A percentile compares a stretch with the other conserved stretches of the same genome.
phyloP scores from a whole-genome alignment of 30 jellyfish, hydroid and myxozoan genomes.

The Cassiopea andromeda region DNA sequence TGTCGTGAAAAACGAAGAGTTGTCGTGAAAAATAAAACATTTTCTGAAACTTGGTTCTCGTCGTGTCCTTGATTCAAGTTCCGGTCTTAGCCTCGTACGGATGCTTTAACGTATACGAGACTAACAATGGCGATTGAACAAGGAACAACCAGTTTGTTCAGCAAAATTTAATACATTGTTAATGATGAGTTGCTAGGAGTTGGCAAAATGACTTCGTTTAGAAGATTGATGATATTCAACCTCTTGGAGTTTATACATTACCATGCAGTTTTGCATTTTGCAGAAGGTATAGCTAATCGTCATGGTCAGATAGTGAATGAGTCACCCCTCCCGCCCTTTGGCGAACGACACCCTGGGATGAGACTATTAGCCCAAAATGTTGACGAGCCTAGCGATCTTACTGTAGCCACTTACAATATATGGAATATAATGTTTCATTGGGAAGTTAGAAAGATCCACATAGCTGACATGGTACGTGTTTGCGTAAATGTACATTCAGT shows the following conservation, averaged over 20 bases:
- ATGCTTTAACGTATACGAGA: background rate
- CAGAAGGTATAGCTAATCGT: background rate
- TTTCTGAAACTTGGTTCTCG: no score
- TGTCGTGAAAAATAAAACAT: no score
- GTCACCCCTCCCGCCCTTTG: background rate
- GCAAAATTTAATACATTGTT: background rate
- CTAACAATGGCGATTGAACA: background rate
- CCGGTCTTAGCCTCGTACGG: background rate
- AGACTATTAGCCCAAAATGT: constrained; percentile 2
- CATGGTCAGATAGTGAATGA: background rate
- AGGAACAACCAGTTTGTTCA: background rate
- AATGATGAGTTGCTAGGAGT: background rate
- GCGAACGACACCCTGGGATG: background rate
- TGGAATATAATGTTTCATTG: constrained; percentile 94
- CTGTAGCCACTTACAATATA: constrained; percentile 79
- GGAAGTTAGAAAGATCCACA: constrained; percentile 82
- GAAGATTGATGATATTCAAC: background rate
- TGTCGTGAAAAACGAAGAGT: no score
- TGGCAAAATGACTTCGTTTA: background rate
- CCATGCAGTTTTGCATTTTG: background rate
- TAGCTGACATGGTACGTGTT: constrained; percentile 76
- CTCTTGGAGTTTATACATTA: background rate
- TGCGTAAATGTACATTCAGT: no score
- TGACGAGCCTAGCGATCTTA: constrained; percentile 40
- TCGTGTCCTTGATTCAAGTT: no score